These are phyloP conservation scores for Papilio aristodemus DNA, from an alignment of 1,140 invertebrate species.

Conservation along the genomic window DNA sequence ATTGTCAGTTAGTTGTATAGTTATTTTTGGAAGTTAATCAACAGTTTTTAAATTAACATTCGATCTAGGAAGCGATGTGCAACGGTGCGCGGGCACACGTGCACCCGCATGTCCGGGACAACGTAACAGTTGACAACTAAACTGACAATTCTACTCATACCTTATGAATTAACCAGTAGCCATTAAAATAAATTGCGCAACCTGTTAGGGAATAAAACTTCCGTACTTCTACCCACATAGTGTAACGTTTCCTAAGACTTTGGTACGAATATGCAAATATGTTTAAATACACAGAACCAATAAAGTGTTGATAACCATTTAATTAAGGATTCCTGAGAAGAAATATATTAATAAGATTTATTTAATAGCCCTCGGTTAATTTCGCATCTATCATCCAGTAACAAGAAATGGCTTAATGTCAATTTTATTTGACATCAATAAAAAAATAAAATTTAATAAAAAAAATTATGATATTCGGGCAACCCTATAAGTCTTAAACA, in stretches of 20 bases:
- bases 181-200: constrained; percentile 34
- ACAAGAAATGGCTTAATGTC: too few relatives aligned
- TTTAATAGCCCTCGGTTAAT: too few relatives aligned
- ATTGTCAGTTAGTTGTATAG: neutral
- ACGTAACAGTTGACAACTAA: constrained; percentile 19
- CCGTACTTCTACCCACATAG: neutral
- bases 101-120: constrained; percentile 62
- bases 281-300: too few relatives aligned
- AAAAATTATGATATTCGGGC: neutral
- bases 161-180: constrained; percentile 43
- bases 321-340: too few relatives aligned
- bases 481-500: neutral
- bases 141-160: constrained; percentile 40
- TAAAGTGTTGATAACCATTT: too few relatives aligned
- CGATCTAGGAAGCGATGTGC: constrained; percentile 46
- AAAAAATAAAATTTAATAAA: too few relatives aligned
- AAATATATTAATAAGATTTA: too few relatives aligned
- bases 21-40: constrained; percentile 10
- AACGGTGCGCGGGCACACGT: constrained; percentile 53
- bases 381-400: too few relatives aligned
- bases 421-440: too few relatives aligned
- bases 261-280: neutral
- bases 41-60: constrained; percentile 54
- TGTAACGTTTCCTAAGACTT: neutral
- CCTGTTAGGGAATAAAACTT: neutral